Base-by-base conservation (phyloP, 2,888 invertebrate species). In the Erannis defoliaria region DNA sequence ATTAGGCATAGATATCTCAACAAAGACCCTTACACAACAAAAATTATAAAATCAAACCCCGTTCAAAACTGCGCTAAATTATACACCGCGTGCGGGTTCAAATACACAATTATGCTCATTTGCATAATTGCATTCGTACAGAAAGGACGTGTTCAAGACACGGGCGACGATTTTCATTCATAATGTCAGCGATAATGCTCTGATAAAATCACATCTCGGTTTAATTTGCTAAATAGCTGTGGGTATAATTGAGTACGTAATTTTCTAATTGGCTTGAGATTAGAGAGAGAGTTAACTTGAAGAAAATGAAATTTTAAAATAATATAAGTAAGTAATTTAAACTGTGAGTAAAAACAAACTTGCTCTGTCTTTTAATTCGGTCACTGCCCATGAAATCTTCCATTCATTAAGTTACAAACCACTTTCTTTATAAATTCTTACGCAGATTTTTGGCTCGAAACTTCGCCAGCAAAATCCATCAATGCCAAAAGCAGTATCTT, bases 381-480 rank as follows among this genome's bases (percentile, higher is more conserved):
- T 51, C 40, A 51, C 19, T 40, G n/a, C 4, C 19, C 51, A 18
- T 29, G 6, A 40, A 51, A 40, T 38, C 23, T 51, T 51, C 40
- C 29, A 51, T 38, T 38, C 16, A 51, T 51, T 51, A 12, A 38
- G 16, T 38, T 26, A 31, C 19, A 29, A 40, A 51, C 40, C 51
- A 40, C 51, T 51, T 37, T 35, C 49, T 57, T 57, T 51, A 19
- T 29, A 37, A 37, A 50, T 50, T 53, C 49, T 46, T 43, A 18
- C n/a, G n/a, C 26, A 33, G 43, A 54, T 26, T 55, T 42, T 43
- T 26, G 37, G 18, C 42, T 21, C 50, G 37, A 54, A 60, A 62
- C 40, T 66, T 61, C 19, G 59, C 42, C n/a, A 33, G 49, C 54
- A 12, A 62, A 67, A 70, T 70, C 64, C 48, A 70, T 70, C 70